A percentile compares a stretch with the other conserved stretches of the same genome.
These are phyloP conservation scores for Oeneis ivallda DNA, from an alignment of 2,888 invertebrate genomes.

Conservation along the genomic window DNA sequence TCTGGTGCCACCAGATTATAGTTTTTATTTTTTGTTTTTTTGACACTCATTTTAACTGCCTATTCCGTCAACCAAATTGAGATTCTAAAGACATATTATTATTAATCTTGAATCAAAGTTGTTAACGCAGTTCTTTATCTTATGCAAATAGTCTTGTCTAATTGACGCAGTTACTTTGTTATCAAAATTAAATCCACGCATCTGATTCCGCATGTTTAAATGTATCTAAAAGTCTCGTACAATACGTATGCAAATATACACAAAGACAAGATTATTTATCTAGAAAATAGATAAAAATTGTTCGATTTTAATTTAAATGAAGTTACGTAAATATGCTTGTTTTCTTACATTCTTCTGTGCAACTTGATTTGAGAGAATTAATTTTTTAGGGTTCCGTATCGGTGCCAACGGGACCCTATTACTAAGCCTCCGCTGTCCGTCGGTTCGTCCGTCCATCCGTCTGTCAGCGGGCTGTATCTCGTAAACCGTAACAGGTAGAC, in stretches of 20 bases:
- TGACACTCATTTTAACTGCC: conserved; percentile 45
- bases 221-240: neutral
- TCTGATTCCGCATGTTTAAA: conserved; percentile 1
- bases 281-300: neutral
- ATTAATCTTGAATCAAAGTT: conserved; percentile 13
- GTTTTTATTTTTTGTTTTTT: conserved; percentile 47
- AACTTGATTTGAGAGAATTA: too few relatives aligned
- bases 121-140: conserved; percentile 15
- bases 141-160: conserved; percentile 11
- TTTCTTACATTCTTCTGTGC: too few relatives aligned
- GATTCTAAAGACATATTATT: neutral
- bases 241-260: neutral
- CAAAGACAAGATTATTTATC: conserved; percentile 8
- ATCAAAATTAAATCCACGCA: conserved; percentile 5
- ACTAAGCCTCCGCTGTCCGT: too few relatives aligned
- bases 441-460: too few relatives aligned
- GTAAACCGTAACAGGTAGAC: too few relatives aligned
- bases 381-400: too few relatives aligned
- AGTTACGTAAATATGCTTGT: too few relatives aligned
- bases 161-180: conserved; percentile 16
- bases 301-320: too few relatives aligned
- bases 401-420: too few relatives aligned
- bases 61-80: neutral
- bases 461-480: too few relatives aligned
- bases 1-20: conserved; percentile 76